Percentiles rank a stretch among this genome's conserved stretches.
phyloP scores from a whole-genome alignment of 2,113 vertebrate genomes.

The Nerophis ophidion region DNA sequence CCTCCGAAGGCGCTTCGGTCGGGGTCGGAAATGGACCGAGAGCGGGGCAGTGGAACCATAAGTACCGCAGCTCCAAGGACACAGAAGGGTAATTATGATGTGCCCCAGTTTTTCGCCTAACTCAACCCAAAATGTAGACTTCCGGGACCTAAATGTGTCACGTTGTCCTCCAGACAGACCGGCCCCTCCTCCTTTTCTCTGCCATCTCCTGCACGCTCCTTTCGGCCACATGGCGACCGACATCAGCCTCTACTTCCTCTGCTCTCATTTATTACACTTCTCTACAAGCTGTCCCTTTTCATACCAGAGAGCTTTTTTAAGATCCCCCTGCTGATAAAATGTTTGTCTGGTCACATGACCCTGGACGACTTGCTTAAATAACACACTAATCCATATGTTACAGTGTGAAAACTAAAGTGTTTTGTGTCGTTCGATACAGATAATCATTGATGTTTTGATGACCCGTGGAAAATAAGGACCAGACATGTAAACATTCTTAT shows the following conservation, averaged over 20 bases:
- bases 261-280: conserved; percentile 12
- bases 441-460: too few species aligned
- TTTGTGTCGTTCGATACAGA: too few species aligned
- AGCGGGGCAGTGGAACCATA: conserved; percentile 28
- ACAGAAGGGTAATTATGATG: conserved; percentile 24
- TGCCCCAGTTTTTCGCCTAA: background rate
- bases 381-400: background rate
- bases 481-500: background rate
- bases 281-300: background rate
- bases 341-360: conserved; percentile 44
- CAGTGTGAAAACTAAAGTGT: too few species aligned
- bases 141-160: conserved; percentile 39
- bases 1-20: background rate
- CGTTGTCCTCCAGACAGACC: conserved; percentile 45
- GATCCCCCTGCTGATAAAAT: conserved; percentile 41
- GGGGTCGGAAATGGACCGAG: conserved; percentile 5
- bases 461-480: background rate
- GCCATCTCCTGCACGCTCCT: conserved; percentile 17
- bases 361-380: conserved; percentile 6
- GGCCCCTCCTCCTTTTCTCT: conserved; percentile 9
- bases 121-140: conserved; percentile 10
- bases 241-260: background rate
- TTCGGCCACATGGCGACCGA: conserved; percentile 4
- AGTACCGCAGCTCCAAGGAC: conserved; percentile 52
- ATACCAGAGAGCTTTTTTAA: background rate